These are phyloP conservation scores for Parazoanthus atlanticus DNA, from an alignment of 92 coral and sea anemone species.

Conservation along the genomic window DNA sequence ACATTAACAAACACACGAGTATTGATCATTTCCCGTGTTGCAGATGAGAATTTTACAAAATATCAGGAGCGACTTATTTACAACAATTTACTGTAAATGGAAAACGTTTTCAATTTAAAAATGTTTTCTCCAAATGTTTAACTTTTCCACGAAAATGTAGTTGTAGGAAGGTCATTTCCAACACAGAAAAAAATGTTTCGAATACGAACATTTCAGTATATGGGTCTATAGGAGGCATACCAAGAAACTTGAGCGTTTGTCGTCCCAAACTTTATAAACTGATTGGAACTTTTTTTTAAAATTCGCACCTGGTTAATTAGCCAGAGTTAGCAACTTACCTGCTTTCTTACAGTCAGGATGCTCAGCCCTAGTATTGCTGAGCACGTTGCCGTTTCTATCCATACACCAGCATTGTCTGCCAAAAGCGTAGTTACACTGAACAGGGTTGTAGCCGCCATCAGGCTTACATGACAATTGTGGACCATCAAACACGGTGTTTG, in stretches of 20 bases:
- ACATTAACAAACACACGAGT: not conserved
- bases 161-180: not conserved
- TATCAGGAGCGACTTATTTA: not conserved
- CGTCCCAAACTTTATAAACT: not conserved
- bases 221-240: not conserved
- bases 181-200: not conserved
- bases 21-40: too few species aligned
- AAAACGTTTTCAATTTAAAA: too few species aligned
- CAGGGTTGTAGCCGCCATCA: constrained; percentile 68
- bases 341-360: constrained; percentile 35
- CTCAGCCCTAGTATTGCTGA: not conserved
- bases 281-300: not conserved
- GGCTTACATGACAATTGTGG: constrained; percentile 21
- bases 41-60: not conserved
- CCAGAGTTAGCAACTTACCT: not conserved
- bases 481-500: constrained; percentile 10
- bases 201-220: not conserved
- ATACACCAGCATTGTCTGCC: constrained; percentile 36
- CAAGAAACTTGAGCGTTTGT: not conserved
- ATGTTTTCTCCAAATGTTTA: too few species aligned
- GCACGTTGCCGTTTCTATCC: constrained; percentile 42
- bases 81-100: not conserved
- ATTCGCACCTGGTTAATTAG: not conserved
- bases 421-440: constrained; percentile 71
- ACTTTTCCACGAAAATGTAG: too few species aligned